Evolutionary conservation across 2,113 vertebrate genomes (phyloP), one percentile per base, ranked within the genome.

Genomic region (Penelope pileata): DNA sequence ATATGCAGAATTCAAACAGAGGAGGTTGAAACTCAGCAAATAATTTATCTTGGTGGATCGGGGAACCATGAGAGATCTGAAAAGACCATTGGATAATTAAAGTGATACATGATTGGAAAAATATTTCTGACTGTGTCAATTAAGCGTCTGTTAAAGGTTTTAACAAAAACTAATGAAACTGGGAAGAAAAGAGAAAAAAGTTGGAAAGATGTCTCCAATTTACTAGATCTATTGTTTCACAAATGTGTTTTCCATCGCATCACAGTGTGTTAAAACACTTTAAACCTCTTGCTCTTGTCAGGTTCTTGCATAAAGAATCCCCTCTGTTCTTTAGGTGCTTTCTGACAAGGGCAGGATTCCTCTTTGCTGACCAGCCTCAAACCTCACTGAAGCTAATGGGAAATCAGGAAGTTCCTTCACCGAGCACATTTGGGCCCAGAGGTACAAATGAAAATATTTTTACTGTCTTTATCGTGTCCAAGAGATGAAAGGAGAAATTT

Each of bases 401-500:
- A 96, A 94, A 90, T 96, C 83, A 95, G 91, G 88, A 86, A 40
- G 1, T 70, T 82, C 70, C 67, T 94, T 73, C 1, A 7, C 66
- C 3, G 18, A 0, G 3, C 63, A 83, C 48, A 5, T 62, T 92
- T 93, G 78, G 74, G 69, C 75, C 82, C 94, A 88, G 67, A 94
- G 88, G 86, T 59, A 89, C 66, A 93, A 92, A 96, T 85, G 91
- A 96, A 96, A 96, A 96, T 87, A 92, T 56, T 83, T 95, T 83
- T 78, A 73, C 82, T 67, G 78, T 94, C 70, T 94, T 96, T 95
- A 94, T 96, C 4, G 7, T 89, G 84, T 93, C 62, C 87, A 79
- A 64, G 91, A 95, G 95, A 96, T 97, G 96, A 97, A 97, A 97
- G 70, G 24, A 87, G 87, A 93, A 68, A 48, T 87, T 91, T 87